phyloP scores from a whole-genome alignment of 2,797 vertebrate genomes.

The Denticeps clupeoides region DNA sequence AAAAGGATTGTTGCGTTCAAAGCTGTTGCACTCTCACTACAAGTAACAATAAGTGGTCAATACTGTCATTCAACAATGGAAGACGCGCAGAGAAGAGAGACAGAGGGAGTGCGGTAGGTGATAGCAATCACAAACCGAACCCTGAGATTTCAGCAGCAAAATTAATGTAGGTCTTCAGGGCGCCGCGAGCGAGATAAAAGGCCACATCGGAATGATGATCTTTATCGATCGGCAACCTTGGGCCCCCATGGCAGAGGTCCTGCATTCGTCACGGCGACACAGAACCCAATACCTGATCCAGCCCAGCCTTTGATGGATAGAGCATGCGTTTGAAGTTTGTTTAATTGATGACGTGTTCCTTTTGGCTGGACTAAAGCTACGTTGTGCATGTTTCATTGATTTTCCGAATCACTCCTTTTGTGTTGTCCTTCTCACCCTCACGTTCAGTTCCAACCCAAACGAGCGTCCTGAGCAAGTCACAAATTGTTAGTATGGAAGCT shows the following conservation, averaged over 20 bases:
- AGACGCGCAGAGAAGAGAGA: neutral
- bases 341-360: slow-evolving; percentile 63
- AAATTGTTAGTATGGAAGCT: too few species aligned
- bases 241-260: slow-evolving; percentile 55
- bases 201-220: slow-evolving; percentile 70
- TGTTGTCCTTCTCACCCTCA: slow-evolving; percentile 20
- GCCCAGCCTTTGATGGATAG: slow-evolving; percentile 57
- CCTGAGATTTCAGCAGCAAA: slow-evolving; percentile 51
- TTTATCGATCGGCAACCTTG: slow-evolving; percentile 66
- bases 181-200: slow-evolving; percentile 60
- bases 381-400: slow-evolving; percentile 47
- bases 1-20: neutral
- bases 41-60: slow-evolving; percentile 2
- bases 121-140: slow-evolving; percentile 41
- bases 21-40: neutral
- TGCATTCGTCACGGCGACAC: slow-evolving; percentile 60
- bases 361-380: slow-evolving; percentile 45
- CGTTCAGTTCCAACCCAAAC: slow-evolving; percentile 15
- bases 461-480: slow-evolving; percentile 11
- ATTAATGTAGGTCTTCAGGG: slow-evolving; percentile 60
- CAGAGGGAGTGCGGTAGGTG: slow-evolving; percentile 26
- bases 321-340: slow-evolving; percentile 54
- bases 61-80: neutral
- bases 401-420: slow-evolving; percentile 39
- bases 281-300: slow-evolving; percentile 59